phyloP scores from a whole-genome alignment of 2,113 vertebrate genomes.

The Perognathus longimembris region DNA sequence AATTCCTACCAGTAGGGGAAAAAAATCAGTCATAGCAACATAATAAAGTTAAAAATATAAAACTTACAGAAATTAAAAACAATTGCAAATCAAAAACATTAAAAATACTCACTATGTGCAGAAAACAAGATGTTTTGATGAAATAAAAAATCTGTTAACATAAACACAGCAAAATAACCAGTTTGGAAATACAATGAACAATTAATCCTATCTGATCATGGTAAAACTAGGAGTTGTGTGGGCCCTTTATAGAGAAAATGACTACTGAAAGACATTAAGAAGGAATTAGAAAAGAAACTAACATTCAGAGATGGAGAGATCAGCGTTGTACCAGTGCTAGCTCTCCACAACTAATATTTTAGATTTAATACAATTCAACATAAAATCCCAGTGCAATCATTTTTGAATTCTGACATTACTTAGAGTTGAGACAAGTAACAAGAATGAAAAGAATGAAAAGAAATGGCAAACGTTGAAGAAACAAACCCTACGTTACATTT shows the following conservation, averaged over 20 bases:
- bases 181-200: slow-evolving; percentile 32
- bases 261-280: not conserved
- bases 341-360: not conserved
- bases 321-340: not conserved
- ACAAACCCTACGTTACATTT: not conserved
- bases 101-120: slow-evolving; percentile 32
- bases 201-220: not conserved
- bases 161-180: slow-evolving; percentile 22
- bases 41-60: not conserved
- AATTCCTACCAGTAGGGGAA: not conserved
- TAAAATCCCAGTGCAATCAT: not conserved
- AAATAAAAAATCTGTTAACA: slow-evolving; percentile 37
- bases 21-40: not conserved
- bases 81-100: slow-evolving; percentile 2
- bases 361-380: not conserved
- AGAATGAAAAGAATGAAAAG: not conserved
- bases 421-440: slow-evolving; percentile 11
- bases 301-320: not conserved
- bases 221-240: not conserved
- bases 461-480: not conserved
- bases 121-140: not conserved
- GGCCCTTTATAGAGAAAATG: not conserved
- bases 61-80: slow-evolving; percentile 25
- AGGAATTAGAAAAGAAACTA: not conserved
- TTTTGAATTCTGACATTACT: not conserved